Evolutionary conservation across 1,140 invertebrate genomes (phyloP), one percentile per base, ranked within the genome.

Genomic region (Leptoteleia sp.): DNA sequence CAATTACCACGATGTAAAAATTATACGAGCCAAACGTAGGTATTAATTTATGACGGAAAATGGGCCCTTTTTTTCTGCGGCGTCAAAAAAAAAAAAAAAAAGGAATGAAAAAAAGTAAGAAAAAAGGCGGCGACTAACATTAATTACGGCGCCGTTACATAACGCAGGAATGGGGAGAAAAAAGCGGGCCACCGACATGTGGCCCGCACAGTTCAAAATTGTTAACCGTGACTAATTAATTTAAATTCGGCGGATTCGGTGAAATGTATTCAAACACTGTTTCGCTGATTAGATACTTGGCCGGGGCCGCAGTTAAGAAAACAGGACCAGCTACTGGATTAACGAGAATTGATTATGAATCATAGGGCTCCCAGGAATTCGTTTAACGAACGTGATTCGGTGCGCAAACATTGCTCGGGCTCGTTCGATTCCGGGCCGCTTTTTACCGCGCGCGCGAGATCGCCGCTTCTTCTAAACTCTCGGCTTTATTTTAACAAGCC

Each of bases 181-280:
- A 57, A 70, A 64, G 57, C 8, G 4, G 8, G 31, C 11, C 11
- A 25, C 9, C 25, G 40, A 59, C 64, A 76, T 70, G 38, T 64
- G 64, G 57, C 57, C 16, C n/a, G n/a, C n/a, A n/a, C 16, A 50
- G 73, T 62, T 68, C 62, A 48, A 61, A 62, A 52, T 68, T 68
- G 43, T 76, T 76, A 62, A 62, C 29, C 62, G 47, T 54, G 68
- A 55, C 72, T 76, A 76, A 76, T 76, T 76, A 52, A 76, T 76
- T 76, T 76, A 76, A 76, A 76, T 76, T 62, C 47, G n/a, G 62
- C 55, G 47, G 17, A 76, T 67, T 76, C 72, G 40, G 55, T 76
- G 62, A 67, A 76, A 62, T 68, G 37, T 68, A 76, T 76, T 76
- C 55, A 76, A 76, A 76, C 62, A 61, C 54, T 59, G 72, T 55